Base-by-base conservation (phyloP, 2,888 invertebrate genomes). In the Nephrotoma flavescens region DNA sequence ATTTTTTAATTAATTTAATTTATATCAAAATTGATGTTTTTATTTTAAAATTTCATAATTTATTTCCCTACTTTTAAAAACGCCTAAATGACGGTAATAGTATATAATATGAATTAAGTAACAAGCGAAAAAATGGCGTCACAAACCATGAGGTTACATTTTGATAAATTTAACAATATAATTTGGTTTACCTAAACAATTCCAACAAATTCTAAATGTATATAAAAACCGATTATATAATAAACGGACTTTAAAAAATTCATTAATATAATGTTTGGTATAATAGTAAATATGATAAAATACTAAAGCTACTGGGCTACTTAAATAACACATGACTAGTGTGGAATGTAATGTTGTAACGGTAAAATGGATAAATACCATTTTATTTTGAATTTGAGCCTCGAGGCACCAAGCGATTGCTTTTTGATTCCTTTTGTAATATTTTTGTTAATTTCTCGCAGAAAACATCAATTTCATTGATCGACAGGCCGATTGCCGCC, bases 381-480 rank as follows among this genome's bases (percentile, higher is more conserved):
- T 6, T 52, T 57, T 71, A 71, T 71, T 31, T 71, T 6, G 2
- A 4, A 31, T 9, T 31, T 31, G 71, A 71, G n/a, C 7, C 4
- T 71, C 9, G 31, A 9, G 31, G 9, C 31, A 11, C 9, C 71
- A 71, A 71, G 3, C 71, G 71, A 71, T 71, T 71, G 19, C 6
- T 31, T 31, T 71, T 71, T 9, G 31, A 31, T 71, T 71, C 71
- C 31, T 71, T 71, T 71, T 31, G 71, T 71, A 71, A 9, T 9
- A 71, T 71, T 71, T 71, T 71, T 19, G 71, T 71, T 86, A 96
- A 91, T 89, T 95, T 93, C 88, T 93, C 92, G 86, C 95, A 92
- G 90, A 96, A 96, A 41, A 92, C 90, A 89, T 95, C 95, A n/a
- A 96, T 93, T 89, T 96, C 96, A 3, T 90, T 89, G 88, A 92